Conservation (phyloP, 2,797 vertebrate genomes). For the Coendou prehensilis region DNA sequence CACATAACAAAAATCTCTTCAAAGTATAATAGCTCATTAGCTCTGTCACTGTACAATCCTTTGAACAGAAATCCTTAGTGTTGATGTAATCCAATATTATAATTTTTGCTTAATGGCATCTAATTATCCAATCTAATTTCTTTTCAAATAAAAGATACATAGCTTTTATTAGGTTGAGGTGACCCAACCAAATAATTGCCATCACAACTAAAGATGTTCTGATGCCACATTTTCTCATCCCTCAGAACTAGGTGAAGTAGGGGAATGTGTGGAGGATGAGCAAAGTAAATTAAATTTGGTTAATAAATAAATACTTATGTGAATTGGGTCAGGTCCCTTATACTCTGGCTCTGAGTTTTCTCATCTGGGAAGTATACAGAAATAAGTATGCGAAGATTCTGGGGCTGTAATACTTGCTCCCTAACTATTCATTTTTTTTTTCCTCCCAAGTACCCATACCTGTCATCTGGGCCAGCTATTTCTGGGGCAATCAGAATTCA, state of each 20-base stretch:
- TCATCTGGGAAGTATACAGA: background rate
- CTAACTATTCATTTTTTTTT: background rate
- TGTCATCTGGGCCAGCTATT: background rate
- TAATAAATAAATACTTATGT: background rate
- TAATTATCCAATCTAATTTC: background rate
- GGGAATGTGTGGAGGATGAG: background rate
- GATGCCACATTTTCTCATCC: background rate
- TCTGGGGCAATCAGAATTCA: background rate
- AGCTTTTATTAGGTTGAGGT: background rate
- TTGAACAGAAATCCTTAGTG: slow-evolving; percentile 1
- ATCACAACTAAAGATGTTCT: background rate
- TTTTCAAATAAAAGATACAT: background rate
- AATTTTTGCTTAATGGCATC: background rate
- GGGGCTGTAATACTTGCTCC: background rate
- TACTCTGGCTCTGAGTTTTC: background rate
- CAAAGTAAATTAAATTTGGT: background rate
- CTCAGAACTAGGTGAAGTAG: background rate
- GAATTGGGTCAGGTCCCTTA: background rate
- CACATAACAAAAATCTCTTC: slow-evolving; percentile 8
- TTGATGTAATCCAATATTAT: background rate
- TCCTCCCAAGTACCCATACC: background rate
- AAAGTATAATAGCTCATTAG: background rate
- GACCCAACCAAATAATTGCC: background rate
- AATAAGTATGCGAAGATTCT: background rate
- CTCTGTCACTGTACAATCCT: background rate